Percentiles rank a stretch among this genome's conserved stretches.
These are phyloP conservation scores for Gibbula magus DNA, from an alignment of 2,888 invertebrate species.

Conservation along the genomic window DNA sequence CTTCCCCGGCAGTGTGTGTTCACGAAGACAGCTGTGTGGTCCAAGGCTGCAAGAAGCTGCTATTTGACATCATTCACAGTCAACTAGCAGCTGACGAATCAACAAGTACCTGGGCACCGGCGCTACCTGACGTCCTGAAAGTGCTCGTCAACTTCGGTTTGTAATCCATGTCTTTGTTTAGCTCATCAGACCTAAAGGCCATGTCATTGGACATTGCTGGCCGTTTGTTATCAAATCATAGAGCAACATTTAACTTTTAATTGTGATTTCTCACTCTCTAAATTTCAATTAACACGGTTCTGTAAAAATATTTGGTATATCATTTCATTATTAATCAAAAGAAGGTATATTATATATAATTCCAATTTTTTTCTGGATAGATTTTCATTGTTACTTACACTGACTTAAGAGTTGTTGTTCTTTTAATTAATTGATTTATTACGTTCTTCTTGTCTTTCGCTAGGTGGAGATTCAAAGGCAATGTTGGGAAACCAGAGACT, in stretches of 20 bases:
- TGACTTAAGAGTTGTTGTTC: too few relatives aligned
- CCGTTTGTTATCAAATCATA: too few relatives aligned
- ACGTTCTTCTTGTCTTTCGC: background rate
- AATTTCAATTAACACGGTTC: too few relatives aligned
- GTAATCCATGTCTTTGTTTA: background rate
- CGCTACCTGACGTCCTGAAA: slow-evolving; percentile 44
- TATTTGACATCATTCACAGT: slow-evolving; percentile 46
- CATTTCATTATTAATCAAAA: too few relatives aligned
- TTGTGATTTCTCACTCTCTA: too few relatives aligned
- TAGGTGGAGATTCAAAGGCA: slow-evolving; percentile 16
- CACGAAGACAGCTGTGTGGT: slow-evolving; percentile 44
- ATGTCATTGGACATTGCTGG: too few relatives aligned
- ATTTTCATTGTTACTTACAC: too few relatives aligned
- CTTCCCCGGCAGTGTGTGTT: slow-evolving; percentile 53
- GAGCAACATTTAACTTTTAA: too few relatives aligned
- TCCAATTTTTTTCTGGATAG: too few relatives aligned
- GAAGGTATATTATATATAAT: too few relatives aligned
- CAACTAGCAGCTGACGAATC: slow-evolving; percentile 30
- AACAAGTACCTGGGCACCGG: slow-evolving; percentile 48
- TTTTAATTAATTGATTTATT: background rate
- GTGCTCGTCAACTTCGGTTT: slow-evolving; percentile 60
- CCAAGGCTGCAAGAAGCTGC: slow-evolving; percentile 45
- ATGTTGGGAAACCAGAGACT: background rate
- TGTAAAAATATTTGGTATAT: too few relatives aligned
- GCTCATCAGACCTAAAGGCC: too few relatives aligned